Evolutionary conservation across 2,888 invertebrate genomes (phyloP).

Genomic region (Apamea crenata): DNA sequence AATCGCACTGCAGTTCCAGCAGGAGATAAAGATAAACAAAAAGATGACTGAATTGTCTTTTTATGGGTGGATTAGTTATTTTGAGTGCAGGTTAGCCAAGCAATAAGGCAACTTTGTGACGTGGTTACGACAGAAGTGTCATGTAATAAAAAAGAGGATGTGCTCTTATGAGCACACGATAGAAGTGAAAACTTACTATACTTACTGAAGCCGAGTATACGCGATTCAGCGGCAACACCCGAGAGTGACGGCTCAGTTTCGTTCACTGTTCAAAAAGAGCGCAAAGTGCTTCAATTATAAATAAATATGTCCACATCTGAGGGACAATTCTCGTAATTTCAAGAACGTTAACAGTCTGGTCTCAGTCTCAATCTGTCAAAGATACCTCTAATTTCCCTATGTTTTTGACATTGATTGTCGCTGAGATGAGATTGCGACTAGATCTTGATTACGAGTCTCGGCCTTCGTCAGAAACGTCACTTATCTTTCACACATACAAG

Average conservation of each 20-base stretch:
- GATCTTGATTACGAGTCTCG: no score
- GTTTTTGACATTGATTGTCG: no score
- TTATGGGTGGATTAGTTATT: not conserved
- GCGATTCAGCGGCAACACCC: no score
- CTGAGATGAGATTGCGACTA: no score
- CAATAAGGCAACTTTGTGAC: not conserved
- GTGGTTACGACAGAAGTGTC: not conserved
- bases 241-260: not conserved
- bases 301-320: no score
- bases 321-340: no score
- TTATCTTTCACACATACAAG: not conserved
- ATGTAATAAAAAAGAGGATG: not conserved
- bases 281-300: not conserved
- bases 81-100: not conserved
- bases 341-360: no score
- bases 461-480: not conserved
- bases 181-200: no score
- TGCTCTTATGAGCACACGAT: no score
- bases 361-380: not conserved
- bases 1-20: no score
- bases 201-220: no score
- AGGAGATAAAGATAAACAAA: not conserved
- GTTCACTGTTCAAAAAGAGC: no score
- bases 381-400: not conserved
- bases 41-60: not conserved